These are phyloP conservation scores for Drosophila multiciliata DNA, from an alignment of 2,888 invertebrate species.

Conservation along the genomic window DNA sequence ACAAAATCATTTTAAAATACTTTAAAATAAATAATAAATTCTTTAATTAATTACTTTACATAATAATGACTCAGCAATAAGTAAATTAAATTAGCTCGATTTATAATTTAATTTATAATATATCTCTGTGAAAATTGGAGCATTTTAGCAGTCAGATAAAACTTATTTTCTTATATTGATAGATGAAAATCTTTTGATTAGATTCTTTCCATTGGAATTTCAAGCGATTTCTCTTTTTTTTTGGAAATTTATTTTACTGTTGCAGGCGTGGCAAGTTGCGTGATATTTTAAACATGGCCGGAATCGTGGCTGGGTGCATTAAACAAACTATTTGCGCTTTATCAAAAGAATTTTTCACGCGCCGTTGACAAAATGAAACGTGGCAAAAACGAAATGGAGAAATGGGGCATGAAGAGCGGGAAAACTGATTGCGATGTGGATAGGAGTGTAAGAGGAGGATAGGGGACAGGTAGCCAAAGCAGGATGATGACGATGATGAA, in stretches of 20 bases:
- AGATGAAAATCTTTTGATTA: background rate
- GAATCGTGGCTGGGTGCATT: constrained; percentile 34
- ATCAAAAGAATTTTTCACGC: constrained; percentile 69
- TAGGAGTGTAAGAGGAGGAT: background rate
- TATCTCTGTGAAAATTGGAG: background rate
- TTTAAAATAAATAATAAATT: background rate
- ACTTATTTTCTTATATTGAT: background rate
- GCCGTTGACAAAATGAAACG: constrained; percentile 63
- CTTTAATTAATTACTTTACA: background rate
- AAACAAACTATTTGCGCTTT: constrained; percentile 74
- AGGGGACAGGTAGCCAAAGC: constrained; percentile 45
- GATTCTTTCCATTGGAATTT: background rate
- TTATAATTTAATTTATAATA: too few relatives aligned
- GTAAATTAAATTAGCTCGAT: background rate
- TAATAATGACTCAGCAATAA: too few relatives aligned
- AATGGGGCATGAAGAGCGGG: constrained; percentile 41
- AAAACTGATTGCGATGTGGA: background rate
- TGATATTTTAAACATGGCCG: constrained; percentile 8
- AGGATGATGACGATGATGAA: constrained; percentile 60
- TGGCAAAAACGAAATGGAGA: constrained; percentile 53
- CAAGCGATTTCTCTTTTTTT: background rate
- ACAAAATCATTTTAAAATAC: background rate
- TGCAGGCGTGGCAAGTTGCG: constrained; percentile 4
- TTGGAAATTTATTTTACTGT: background rate
- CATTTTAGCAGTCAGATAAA: background rate